Percentiles rank a stretch among this genome's conserved stretches.
Evolutionary conservation across 1,140 invertebrate genomes (phyloP).

Genomic region (Brachionus angularis): DNA sequence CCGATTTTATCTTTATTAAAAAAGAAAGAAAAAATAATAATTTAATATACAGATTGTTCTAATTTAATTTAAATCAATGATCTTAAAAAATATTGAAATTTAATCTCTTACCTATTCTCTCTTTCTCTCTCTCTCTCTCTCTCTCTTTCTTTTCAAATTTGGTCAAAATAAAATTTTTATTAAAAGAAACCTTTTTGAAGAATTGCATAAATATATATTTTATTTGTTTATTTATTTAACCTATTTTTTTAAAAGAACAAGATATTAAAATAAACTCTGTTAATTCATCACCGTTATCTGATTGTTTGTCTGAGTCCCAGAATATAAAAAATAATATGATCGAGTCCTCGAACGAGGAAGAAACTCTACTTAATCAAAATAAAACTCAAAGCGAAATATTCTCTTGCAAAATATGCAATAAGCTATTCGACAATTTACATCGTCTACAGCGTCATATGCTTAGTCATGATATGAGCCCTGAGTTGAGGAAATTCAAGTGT

Average conservation of each 20-base stretch:
- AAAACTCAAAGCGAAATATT: not conserved
- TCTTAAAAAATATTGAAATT: constrained; percentile 10
- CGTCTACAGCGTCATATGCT: constrained; percentile 93
- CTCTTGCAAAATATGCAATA: constrained; percentile 83
- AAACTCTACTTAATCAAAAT: not conserved
- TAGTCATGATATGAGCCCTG: constrained; percentile 87
- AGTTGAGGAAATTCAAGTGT: constrained; percentile 94
- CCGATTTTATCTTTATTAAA: constrained; percentile 23
- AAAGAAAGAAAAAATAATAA: constrained; percentile 14
- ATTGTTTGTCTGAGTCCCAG: no score
- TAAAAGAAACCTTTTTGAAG: constrained; percentile 23
- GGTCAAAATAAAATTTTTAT: no score
- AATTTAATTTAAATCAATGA: constrained; percentile 33
- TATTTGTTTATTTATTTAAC: constrained; percentile 21
- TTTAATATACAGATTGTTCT: no score
- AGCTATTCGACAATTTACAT: constrained; percentile 93
- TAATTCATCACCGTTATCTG: not conserved
- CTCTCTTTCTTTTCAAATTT: no score
- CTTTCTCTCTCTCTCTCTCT: no score
- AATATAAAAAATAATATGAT: no score
- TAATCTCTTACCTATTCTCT: no score
- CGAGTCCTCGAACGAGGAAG: not conserved
- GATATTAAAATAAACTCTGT: not conserved
- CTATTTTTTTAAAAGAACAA: constrained; percentile 7
- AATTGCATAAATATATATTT: constrained; percentile 22